Conservation (phyloP, 1,140 invertebrate genomes). For the Drosophila bocqueti region DNA sequence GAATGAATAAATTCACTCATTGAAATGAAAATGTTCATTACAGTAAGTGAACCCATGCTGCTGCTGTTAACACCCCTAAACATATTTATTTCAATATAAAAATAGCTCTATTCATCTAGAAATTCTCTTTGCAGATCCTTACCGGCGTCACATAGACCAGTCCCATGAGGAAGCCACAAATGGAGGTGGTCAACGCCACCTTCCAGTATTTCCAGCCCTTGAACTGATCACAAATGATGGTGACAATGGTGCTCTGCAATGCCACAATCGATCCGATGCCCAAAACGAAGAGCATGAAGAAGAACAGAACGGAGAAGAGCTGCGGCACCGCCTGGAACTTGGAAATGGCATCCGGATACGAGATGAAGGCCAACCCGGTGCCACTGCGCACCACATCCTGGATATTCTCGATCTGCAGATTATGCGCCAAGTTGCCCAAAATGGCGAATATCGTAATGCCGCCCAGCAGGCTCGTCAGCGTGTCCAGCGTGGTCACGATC, state of each 20-base stretch:
- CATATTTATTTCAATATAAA: neutral
- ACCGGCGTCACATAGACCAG: slow-evolving; percentile 93
- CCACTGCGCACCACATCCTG: slow-evolving; percentile 88
- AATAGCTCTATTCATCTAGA: neutral
- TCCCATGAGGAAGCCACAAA: slow-evolving; percentile 89
- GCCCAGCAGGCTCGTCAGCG: slow-evolving; percentile 91
- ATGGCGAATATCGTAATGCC: slow-evolving; percentile 94
- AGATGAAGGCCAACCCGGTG: slow-evolving; percentile 92
- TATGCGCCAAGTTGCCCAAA: slow-evolving; percentile 89
- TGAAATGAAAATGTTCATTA: neutral
- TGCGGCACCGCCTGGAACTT: slow-evolving; percentile 91
- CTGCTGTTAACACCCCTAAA: neutral
- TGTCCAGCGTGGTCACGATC: slow-evolving; percentile 90
- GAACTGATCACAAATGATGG: slow-evolving; percentile 90
- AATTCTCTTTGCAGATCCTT: slow-evolving; percentile 42
- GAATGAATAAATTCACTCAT: neutral
- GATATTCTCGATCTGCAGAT: slow-evolving; percentile 87
- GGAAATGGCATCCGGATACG: slow-evolving; percentile 95
- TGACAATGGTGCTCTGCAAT: slow-evolving; percentile 88
- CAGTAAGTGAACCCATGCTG: too few species aligned
- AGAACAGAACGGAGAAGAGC: slow-evolving; percentile 93
- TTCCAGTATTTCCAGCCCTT: slow-evolving; percentile 88
- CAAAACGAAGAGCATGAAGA: slow-evolving; percentile 94
- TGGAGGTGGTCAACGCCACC: slow-evolving; percentile 87
- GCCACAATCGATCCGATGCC: slow-evolving; percentile 91